Conservation (phyloP, 2,113 vertebrate genomes). For the Trinectes maculatus region DNA sequence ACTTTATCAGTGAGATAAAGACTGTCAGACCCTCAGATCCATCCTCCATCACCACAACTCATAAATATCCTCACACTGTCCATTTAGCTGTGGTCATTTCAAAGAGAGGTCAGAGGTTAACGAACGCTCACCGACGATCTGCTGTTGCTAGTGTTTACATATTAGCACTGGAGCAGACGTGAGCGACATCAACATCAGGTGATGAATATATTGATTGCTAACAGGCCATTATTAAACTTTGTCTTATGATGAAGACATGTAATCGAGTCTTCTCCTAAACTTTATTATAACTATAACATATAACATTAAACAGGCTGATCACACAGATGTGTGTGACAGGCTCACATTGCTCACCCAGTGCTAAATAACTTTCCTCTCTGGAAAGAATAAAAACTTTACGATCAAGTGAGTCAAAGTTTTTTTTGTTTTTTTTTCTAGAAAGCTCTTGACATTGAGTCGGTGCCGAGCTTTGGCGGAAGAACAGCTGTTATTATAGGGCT, state of each 20-base stretch:
- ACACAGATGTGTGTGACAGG: no score
- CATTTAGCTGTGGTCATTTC: neutral
- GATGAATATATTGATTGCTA: no score
- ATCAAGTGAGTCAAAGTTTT: constrained; percentile 3
- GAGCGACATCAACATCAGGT: no score
- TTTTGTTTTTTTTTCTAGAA: no score
- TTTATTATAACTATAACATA: no score
- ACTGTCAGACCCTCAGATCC: constrained; percentile 38
- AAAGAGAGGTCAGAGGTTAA: constrained; percentile 29
- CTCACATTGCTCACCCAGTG: neutral
- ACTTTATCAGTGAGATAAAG: neutral
- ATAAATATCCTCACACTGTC: constrained; percentile 5
- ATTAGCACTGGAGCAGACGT: neutral
- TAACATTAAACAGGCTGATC: no score
- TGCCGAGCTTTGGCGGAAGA: no score
- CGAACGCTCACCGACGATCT: constrained; percentile 16
- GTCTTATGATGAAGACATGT: no score
- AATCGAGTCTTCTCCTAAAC: no score
- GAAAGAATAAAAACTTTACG: neutral
- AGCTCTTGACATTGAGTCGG: constrained; percentile 36
- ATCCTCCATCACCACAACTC: constrained; percentile 27
- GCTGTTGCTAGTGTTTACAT: constrained; percentile 4
- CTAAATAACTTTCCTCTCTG: neutral
- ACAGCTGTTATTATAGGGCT: constrained; percentile 33
- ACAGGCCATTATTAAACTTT: no score